Evolutionary conservation across 2,888 invertebrate genomes (phyloP).

Genomic region (Ectemnius cavifrons): DNA sequence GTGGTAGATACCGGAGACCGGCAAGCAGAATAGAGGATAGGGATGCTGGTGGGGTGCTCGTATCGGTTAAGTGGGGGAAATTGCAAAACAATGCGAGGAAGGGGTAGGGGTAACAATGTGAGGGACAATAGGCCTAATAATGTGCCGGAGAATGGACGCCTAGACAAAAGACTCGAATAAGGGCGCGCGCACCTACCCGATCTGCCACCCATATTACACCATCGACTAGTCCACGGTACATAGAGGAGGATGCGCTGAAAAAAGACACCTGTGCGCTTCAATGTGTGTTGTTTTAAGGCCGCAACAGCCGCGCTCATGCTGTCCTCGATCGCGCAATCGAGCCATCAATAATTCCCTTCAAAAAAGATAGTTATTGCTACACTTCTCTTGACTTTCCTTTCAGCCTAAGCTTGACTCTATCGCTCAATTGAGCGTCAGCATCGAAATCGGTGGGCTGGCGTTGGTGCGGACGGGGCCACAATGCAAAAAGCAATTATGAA

Average conservation of each 20-base stretch:
- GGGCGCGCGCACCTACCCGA: conserved; percentile 69
- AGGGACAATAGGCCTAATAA: conserved; percentile 78
- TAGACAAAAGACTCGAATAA: conserved; percentile 78
- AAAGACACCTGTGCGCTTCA: conserved; percentile 47
- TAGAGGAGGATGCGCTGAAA: conserved; percentile 30
- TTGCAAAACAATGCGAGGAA: conserved; percentile 77
- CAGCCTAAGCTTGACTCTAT: too few relatives aligned
- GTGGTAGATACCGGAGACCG: conserved; percentile 38
- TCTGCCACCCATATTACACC: conserved; percentile 64
- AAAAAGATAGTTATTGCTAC: neutral
- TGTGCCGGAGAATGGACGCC: conserved; percentile 77
- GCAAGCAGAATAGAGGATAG: conserved; percentile 49
- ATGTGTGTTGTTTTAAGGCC: conserved; percentile 36
- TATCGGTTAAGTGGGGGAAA: conserved; percentile 78
- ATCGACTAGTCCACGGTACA: conserved; percentile 60
- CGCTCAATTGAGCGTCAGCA: neutral
- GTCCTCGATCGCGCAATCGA: neutral
- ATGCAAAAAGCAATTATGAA: conserved; percentile 18
- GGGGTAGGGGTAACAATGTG: conserved; percentile 75
- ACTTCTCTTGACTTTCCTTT: too few relatives aligned
- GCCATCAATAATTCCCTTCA: neutral
- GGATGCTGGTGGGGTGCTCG: conserved; percentile 65
- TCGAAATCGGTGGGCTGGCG: neutral
- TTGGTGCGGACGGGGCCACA: conserved; percentile 7
- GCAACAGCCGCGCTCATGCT: neutral